Percentiles rank a stretch among this genome's conserved stretches.
These are phyloP conservation scores for Chironomus tentans DNA, from an alignment of 2,888 invertebrate genomes.

Conservation along the genomic window DNA sequence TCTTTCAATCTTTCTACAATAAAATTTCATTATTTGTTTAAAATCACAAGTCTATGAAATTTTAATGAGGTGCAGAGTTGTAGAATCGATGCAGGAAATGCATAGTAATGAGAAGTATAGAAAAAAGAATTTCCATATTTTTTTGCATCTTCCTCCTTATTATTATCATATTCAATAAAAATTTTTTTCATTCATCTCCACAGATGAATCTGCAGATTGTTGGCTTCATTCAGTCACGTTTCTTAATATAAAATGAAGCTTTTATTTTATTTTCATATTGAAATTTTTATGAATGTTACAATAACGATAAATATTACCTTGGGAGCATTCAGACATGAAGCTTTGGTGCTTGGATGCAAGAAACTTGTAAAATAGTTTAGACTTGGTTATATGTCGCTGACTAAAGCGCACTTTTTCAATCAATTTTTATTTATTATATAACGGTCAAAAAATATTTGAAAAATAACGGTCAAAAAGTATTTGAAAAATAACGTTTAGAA, in stretches of 20 bases:
- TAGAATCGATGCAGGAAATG: neutral
- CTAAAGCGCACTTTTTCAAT: neutral
- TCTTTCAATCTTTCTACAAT: too few relatives aligned
- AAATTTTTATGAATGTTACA: neutral
- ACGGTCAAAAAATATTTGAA: too few relatives aligned
- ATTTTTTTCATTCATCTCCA: too few relatives aligned
- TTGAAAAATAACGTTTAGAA: too few relatives aligned
- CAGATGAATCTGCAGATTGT: neutral
- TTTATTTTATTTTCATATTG: neutral
- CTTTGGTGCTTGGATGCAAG: too few relatives aligned
- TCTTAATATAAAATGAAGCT: neutral
- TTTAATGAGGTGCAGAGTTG: constrained; percentile 4
- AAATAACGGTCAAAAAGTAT: too few relatives aligned
- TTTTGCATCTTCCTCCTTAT: too few relatives aligned
- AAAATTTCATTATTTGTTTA: neutral
- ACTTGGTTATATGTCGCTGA: neutral
- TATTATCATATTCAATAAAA: too few relatives aligned
- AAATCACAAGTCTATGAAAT: neutral
- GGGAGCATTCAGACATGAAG: neutral
- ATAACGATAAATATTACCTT: neutral
- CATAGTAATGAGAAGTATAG: neutral
- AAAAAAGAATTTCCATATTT: too few relatives aligned
- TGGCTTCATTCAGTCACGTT: neutral
- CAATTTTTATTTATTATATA: too few relatives aligned
- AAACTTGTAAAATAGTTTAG: too few relatives aligned